Evolutionary conservation across 2,113 vertebrate genomes (phyloP).

Genomic region (Cyphomyrus discorhynchus): DNA sequence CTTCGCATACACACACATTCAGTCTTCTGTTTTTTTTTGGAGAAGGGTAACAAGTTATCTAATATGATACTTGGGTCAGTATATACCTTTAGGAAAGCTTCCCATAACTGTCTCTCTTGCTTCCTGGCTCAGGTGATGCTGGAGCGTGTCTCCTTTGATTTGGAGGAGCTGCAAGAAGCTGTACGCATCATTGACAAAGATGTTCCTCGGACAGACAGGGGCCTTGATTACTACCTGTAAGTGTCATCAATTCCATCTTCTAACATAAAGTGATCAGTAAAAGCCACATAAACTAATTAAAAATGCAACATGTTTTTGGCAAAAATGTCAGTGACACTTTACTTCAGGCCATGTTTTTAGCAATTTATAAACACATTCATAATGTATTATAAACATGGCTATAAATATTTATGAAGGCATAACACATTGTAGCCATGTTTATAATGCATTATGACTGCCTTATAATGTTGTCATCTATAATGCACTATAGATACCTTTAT

Average conservation of each 20-base stretch:
- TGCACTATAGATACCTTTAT: no score
- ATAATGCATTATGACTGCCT: no score
- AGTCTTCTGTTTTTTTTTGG: neutral
- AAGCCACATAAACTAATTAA: neutral
- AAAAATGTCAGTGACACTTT: neutral
- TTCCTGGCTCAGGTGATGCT: conserved; percentile 49
- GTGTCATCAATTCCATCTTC: conserved; percentile 25
- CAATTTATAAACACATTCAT: no score
- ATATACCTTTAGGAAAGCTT: neutral
- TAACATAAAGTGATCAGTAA: neutral
- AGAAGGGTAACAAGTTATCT: neutral
- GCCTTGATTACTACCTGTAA: conserved; percentile 63
- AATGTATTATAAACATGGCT: no score
- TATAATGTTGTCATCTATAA: no score
- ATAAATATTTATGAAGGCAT: no score
- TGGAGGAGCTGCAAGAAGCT: conserved; percentile 59
- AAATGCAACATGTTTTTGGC: neutral
- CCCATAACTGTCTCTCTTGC: neutral
- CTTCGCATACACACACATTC: neutral
- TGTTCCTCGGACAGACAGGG: conserved; percentile 63
- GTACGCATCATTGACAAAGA: conserved; percentile 68
- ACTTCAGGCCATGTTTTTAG: no score
- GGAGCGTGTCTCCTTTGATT: conserved; percentile 55
- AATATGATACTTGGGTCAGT: neutral
- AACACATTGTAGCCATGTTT: no score